Evolutionary conservation across 2,888 invertebrate genomes (phyloP), one percentile per base, ranked within the genome.

Genomic region (Pachymerium ferrugineum): DNA sequence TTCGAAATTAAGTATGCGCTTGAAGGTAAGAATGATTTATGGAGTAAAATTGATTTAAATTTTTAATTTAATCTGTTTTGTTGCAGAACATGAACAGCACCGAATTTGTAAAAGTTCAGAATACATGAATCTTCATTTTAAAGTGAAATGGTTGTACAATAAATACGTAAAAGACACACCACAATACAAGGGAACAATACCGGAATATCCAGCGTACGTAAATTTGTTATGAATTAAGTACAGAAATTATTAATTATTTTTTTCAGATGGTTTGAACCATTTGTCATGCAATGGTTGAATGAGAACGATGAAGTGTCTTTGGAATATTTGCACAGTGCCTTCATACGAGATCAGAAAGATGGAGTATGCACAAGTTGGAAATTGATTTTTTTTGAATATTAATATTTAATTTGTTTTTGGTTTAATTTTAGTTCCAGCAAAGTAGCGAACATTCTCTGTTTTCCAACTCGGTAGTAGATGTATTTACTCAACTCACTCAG

Each of bases 241-340:
- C 3, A 4, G 12, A 6, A 6, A 6, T n/a, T n/a, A 38, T 38
- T 38, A 38, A 8, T n/a, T 30, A n/a, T 69, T 73, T 35, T 75
- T 77, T 79, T 47, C 80, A 87, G 87, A 77, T 99, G 98, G 98
- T 99, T 99, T 83, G 98, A 98, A 83, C 97, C 98, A n/a, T 99
- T 99, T 84, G 99, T 99, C 62, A 99, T 99, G 98, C 98, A 98
- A 83, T 99, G 99, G 99, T 87, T 99, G 47, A 98, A 98, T 81
- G 99, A 99, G 83, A 99, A 99, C 82, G 99, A 99, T 81, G 98
- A 98, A 79, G 97, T 99, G 0, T 98, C 97, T 0, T 86, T 99
- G 81, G 99, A 99, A 83, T 99, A 98, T 85, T 89, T 99, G 77
- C 93, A 98, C 82, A 97, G 97, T 83, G 99, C 99, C 79, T 99